Conservation (phyloP, 1,140 invertebrate species). For the Odontomachus brunneus region DNA sequence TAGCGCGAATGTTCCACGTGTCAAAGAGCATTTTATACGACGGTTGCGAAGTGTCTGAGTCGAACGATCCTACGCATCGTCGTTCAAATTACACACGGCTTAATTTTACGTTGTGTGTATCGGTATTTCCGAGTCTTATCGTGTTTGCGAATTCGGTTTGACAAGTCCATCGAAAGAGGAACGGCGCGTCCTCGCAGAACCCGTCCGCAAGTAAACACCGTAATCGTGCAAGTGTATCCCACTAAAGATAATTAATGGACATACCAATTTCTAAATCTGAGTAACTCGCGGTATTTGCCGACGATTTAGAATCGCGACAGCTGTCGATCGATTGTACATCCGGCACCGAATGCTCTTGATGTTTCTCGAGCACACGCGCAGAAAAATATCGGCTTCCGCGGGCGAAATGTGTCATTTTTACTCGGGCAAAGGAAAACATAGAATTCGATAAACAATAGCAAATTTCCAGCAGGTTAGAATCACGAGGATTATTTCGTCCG, state of each 20-base stretch:
- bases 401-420: background rate
- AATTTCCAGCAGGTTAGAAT: background rate
- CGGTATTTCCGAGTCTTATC: background rate
- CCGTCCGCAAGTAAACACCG: background rate
- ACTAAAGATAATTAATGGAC: constrained; percentile 13
- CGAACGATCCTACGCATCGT: background rate
- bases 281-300: background rate
- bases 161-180: background rate
- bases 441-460: background rate
- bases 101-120: background rate
- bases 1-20: background rate
- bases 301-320: background rate
- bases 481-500: background rate
- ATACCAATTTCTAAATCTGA: background rate
- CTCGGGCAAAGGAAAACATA: background rate
- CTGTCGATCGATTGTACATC: background rate
- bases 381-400: background rate
- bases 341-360: no score
- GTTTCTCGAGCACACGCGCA: background rate
- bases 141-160: background rate
- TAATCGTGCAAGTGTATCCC: background rate
- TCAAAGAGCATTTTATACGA: background rate
- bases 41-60: background rate
- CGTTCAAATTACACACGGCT: background rate
- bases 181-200: no score